Evolutionary conservation across 1,140 invertebrate genomes (phyloP), one percentile per base, ranked within the genome.

Genomic region (Nasonia longicornis): DNA sequence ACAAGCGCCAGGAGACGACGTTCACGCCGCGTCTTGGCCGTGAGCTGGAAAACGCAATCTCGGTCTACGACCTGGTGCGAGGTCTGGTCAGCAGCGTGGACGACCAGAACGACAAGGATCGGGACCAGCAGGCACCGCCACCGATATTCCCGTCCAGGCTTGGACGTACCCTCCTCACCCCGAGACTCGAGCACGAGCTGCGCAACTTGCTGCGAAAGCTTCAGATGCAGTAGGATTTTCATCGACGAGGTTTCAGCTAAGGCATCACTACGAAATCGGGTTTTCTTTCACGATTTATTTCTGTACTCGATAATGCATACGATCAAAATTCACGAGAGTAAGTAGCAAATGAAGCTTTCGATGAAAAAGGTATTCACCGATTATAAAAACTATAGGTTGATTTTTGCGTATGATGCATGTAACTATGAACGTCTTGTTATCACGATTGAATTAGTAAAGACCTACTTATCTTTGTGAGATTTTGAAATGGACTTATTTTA

Each of bases 1-100:
- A 87, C 1, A 87, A 86, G 66, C 84, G 85, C 14, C 87, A 86
- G 42, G 77, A 80, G 22, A 82, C 84, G 11, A 83, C 86, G 38
- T 89, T 89, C 42, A 90, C 86, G 0, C 87, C 88, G 2, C 86
- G 89, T 22, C 52, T 87, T 6, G 89, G 88, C 20, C 87, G 89
- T n/a, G 87, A 88, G 73, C 84, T 87, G 12, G 64, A 71, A 0
- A 85, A 88, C 20, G 52, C 38, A 0, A 3, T 35, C 0, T 29
- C 35, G 0, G n/a, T 16, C 0, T 77, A 77, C 42, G 72, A 72
- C n/a, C 45, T 76, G 7, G 10, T 64, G 20, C 31, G 69, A 11
- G 58, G 82, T 84, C 20, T 77, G 80, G 10, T 77, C 20, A 10
- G 26, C 38, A 35, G 48, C 3, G 10, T 82, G 0, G 69, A 73